phyloP scores from a whole-genome alignment of 2,797 vertebrate genomes.

The Perodicticus potto region DNA sequence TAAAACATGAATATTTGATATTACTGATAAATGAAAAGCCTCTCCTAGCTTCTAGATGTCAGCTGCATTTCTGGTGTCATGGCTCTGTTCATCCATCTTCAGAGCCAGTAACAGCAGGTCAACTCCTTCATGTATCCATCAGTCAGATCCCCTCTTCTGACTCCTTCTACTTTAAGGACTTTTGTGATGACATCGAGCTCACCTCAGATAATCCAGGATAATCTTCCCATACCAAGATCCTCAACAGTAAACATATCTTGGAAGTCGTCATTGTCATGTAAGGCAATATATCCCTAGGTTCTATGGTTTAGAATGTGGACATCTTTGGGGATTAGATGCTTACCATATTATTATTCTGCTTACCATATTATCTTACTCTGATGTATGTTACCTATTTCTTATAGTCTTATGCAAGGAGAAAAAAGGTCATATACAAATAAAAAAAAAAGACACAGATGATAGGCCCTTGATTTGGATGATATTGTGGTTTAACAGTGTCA shows the following conservation, averaged over 20 bases:
- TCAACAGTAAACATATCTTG: not conserved
- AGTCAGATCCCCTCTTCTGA: not conserved
- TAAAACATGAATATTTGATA: not conserved
- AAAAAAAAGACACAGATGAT: not conserved
- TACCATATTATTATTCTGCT: too few species aligned
- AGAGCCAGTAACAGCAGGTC: not conserved
- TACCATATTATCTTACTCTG: not conserved
- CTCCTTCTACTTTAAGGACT: not conserved
- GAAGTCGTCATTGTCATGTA: not conserved
- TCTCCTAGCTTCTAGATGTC: not conserved
- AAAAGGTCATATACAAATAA: not conserved
- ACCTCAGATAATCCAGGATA: not conserved
- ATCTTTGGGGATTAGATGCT: too few species aligned
- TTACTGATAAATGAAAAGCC: not conserved
- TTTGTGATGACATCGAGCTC: not conserved
- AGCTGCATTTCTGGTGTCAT: not conserved
- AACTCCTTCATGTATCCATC: not conserved
- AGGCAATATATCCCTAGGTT: not conserved
- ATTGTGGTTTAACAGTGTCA: not conserved
- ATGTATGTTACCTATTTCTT: not conserved
- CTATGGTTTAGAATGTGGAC: too few species aligned
- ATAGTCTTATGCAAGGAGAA: not conserved
- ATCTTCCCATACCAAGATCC: not conserved
- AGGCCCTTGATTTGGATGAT: not conserved
- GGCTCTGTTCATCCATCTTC: not conserved